Evolutionary conservation across 2,888 invertebrate genomes (phyloP).

Genomic region (Caenorhabditis virilis): DNA sequence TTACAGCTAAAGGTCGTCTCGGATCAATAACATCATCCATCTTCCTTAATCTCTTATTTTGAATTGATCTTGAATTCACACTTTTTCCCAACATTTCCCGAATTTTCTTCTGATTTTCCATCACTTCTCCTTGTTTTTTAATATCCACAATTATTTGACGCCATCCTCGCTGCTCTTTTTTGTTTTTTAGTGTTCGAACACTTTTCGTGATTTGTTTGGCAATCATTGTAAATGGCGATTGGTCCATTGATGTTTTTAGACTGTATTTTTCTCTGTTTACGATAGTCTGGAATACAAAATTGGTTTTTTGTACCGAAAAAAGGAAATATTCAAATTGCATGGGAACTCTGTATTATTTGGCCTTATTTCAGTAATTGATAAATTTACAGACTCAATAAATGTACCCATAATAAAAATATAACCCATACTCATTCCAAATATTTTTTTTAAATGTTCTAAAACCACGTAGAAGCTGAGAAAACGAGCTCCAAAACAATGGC

Average conservation of each 20-base stretch:
- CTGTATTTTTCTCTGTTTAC: constrained; percentile 7
- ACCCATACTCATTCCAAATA: too few species aligned
- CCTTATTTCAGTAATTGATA: too few species aligned
- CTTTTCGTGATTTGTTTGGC: constrained; percentile 35
- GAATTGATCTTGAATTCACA: constrained; percentile 3
- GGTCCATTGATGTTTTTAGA: constrained; percentile 9
- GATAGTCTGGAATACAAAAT: constrained; percentile 2
- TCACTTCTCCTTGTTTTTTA: constrained; percentile 18
- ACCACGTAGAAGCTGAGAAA: too few species aligned
- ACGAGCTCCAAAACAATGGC: too few species aligned
- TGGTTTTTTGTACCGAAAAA: not conserved
- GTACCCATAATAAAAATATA: too few species aligned
- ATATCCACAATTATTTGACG: constrained; percentile 32
- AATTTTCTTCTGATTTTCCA: constrained; percentile 28
- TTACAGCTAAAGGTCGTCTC: constrained; percentile 7
- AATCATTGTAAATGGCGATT: constrained; percentile 25
- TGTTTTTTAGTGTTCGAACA: constrained; percentile 32
- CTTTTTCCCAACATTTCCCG: constrained; percentile 29
- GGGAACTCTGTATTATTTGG: too few species aligned
- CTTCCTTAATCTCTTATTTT: not conserved
- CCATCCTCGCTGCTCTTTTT: constrained; percentile 34
- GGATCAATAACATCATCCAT: too few species aligned
- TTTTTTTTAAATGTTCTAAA: too few species aligned
- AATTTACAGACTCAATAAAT: too few species aligned
- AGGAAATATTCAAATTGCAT: too few species aligned